A percentile compares a stretch with the other conserved stretches of the same genome.
phyloP scores from a whole-genome alignment of 2,888 invertebrate genomes.

The Rhogogaster chlorosoma region DNA sequence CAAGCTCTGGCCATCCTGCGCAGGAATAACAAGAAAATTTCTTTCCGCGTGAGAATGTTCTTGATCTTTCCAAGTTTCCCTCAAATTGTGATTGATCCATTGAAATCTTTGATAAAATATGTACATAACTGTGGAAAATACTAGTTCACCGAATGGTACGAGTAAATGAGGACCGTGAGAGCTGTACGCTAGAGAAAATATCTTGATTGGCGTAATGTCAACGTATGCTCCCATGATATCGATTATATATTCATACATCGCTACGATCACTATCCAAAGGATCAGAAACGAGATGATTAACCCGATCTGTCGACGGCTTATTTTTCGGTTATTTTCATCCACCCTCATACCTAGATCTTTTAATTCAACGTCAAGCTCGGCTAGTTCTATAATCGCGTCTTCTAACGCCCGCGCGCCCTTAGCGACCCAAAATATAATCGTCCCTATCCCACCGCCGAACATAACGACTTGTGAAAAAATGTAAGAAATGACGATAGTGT shows the following conservation, averaged over 20 bases:
- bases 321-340: not conserved
- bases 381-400: not conserved
- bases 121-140: slow-evolving; percentile 19
- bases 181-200: not conserved
- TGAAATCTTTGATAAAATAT: slow-evolving; percentile 15
- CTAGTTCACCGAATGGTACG: not conserved
- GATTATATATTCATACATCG: not conserved
- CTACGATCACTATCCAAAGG: not conserved
- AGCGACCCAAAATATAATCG: slow-evolving; percentile 15
- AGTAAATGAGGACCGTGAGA: not conserved
- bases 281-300: not conserved
- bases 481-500: not conserved
- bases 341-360: not conserved
- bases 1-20: not conserved
- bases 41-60: not conserved
- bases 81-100: not conserved
- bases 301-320: slow-evolving; percentile 29
- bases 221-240: not conserved
- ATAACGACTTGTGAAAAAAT: not conserved
- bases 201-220: not conserved
- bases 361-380: slow-evolving; percentile 13
- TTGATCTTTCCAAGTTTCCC: not conserved
- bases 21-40: not conserved
- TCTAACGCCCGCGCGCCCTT: slow-evolving; percentile 11
- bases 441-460: not conserved